These are phyloP conservation scores for Linnaemya vulpina DNA, from an alignment of 2,888 invertebrate genomes.

Conservation along the genomic window DNA sequence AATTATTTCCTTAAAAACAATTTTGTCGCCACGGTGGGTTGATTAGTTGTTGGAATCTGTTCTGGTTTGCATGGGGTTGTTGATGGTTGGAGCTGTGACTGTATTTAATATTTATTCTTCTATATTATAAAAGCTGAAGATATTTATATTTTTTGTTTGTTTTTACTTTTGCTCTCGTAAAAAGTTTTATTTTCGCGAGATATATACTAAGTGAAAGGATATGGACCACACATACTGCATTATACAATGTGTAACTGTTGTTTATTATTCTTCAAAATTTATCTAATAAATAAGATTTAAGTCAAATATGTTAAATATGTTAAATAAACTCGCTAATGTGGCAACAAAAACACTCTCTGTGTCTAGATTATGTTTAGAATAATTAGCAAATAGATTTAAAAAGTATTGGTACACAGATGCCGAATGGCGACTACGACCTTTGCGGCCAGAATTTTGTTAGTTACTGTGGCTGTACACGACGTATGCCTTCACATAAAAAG, in stretches of 20 bases:
- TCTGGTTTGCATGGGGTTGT: not conserved
- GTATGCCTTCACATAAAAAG: too few species aligned
- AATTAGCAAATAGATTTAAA: too few species aligned
- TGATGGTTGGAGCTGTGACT: not conserved
- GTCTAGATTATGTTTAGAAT: too few species aligned
- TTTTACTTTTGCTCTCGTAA: not conserved
- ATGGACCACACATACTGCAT: slow-evolving; percentile 6
- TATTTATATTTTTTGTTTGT: slow-evolving; percentile 1
- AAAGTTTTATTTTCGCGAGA: slow-evolving; percentile 42
- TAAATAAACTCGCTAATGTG: not conserved
- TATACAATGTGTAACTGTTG: not conserved
- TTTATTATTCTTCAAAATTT: not conserved
- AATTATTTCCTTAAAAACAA: slow-evolving; percentile 69
- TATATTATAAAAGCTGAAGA: slow-evolving; percentile 19
- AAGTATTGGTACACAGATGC: too few species aligned
- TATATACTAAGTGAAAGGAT: slow-evolving; percentile 14
- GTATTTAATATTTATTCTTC: not conserved
- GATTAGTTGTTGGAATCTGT: slow-evolving; percentile 5
- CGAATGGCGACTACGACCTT: too few species aligned
- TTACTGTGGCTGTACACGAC: too few species aligned
- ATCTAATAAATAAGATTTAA: slow-evolving; percentile 17
- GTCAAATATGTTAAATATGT: slow-evolving; percentile 18
- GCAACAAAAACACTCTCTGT: not conserved
- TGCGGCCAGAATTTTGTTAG: too few species aligned
- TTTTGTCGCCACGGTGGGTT: slow-evolving; percentile 54